Conservation (phyloP, 2,888 invertebrate species). For the Pyrochroa serraticornis region DNA sequence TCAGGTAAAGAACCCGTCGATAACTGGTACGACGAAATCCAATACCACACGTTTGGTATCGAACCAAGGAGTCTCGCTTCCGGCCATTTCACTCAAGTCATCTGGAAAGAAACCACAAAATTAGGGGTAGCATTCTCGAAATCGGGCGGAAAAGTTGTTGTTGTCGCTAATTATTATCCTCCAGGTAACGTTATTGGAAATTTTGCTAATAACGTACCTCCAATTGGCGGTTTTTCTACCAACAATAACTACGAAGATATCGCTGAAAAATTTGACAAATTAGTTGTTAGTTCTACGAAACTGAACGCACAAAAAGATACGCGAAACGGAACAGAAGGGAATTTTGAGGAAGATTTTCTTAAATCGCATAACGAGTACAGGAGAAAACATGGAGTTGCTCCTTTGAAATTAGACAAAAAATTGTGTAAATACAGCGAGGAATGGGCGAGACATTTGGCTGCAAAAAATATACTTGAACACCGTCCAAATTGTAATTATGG, state of each 20-base stretch:
- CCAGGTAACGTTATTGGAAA: conserved; percentile 83
- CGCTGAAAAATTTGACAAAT: conserved; percentile 43
- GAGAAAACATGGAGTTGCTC: conserved; percentile 70
- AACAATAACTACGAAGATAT: conserved; percentile 51
- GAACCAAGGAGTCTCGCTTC: conserved; percentile 70
- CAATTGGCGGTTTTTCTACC: conserved; percentile 58
- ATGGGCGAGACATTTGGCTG: conserved; percentile 74
- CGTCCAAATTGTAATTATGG: conserved; percentile 79
- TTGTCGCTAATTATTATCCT: conserved; percentile 89
- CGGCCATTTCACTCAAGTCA: conserved; percentile 77
- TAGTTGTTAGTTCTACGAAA: conserved; percentile 52
- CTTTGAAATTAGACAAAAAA: conserved; percentile 69
- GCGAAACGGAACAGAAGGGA: conserved; percentile 42
- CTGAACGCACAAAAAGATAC: conserved; percentile 30
- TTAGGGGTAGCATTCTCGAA: conserved; percentile 78
- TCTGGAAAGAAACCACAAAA: conserved; percentile 79
- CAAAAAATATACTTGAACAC: conserved; percentile 72
- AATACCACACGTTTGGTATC: conserved; percentile 69
- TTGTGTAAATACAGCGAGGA: conserved; percentile 72
- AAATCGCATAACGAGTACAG: conserved; percentile 77
- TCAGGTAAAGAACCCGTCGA: conserved; percentile 73
- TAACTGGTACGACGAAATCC: conserved; percentile 78
- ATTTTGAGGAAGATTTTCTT: conserved; percentile 75
- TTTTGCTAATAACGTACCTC: conserved; percentile 75
- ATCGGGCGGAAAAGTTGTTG: conserved; percentile 72